Evolutionary conservation across 2,888 invertebrate genomes (phyloP), one percentile per base, ranked within the genome.

Genomic region (Napeogenes inachia): DNA sequence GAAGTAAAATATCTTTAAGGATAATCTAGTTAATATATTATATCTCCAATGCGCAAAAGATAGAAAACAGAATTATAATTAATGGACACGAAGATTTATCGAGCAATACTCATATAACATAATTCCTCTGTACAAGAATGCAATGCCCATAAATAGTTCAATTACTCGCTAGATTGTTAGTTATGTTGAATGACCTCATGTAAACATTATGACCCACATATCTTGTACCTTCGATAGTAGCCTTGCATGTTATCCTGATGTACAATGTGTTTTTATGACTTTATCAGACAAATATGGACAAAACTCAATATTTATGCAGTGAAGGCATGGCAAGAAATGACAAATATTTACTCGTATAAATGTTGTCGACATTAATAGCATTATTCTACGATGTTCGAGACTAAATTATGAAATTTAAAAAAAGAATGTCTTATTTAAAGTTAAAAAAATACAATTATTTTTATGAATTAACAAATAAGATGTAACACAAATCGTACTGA

Each of bases 191-290:
- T 78, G 80, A 77, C 82, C 83, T 81, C 81, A 81, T 75, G 79
- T 80, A 80, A 82, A 83, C 81, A 80, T 80, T 76, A 78, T 82
- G 83, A 77, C 84, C 87, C 76, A 87, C 80, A 84, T 85, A 80
- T 76, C 74, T 72, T 70, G 75, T 76, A 78, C 59, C 61, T 61
- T 66, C 62, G 55, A 62, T 65, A 61, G 56, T 64, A 53, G 60
- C 59, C 57, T 66, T 56, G 42, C 53, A 55, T 35, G 33, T 70
- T 76, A 74, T 75, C 79, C 76, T 77, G 79, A 73, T 77, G 80
- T 83, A 82, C 80, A 21, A 21, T 21, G 21, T 21, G 21, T 21
- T 21, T 21, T 21, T 21, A 77, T 82, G 77, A 79, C 75, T 73
- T 72, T 72, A 74, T 73, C 73, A 76, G 62, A 70, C 64, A 64